A percentile compares a stretch with the other conserved stretches of the same genome.
These are phyloP conservation scores for Chionis minor DNA, from an alignment of 2,113 vertebrate genomes.

Conservation along the genomic window DNA sequence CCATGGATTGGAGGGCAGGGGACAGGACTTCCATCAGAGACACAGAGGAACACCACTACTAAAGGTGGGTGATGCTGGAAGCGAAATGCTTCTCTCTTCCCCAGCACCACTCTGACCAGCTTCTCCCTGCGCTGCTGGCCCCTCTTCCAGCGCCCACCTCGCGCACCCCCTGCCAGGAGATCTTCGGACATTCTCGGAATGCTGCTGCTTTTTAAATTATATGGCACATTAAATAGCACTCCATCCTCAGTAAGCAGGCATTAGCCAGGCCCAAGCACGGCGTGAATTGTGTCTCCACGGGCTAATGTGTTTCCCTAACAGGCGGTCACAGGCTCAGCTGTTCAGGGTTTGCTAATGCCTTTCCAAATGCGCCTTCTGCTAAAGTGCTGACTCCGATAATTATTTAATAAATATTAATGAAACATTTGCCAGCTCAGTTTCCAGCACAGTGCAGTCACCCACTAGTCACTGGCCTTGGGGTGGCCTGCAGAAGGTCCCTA, in stretches of 20 bases:
- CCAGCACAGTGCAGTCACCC: not conserved
- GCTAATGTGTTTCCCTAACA: not conserved
- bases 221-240: not conserved
- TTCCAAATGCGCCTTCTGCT: not conserved
- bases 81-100: not conserved
- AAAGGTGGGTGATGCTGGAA: not conserved
- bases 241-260: not conserved
- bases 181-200: not conserved
- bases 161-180: not conserved
- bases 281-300: accelerated
- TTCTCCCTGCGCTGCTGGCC: not conserved
- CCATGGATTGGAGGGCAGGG: accelerated
- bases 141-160: not conserved
- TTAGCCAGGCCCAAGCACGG: not conserved
- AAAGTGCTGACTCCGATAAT: not conserved
- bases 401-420: slow-evolving; percentile 54
- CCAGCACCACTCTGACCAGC: not conserved
- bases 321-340: slow-evolving; percentile 16
- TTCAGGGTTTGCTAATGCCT: not conserved
- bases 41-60: not conserved
- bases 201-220: not conserved
- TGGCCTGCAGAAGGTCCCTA: not conserved
- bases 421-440: not conserved
- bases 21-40: not conserved
- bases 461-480: not conserved